These are phyloP conservation scores for Podocnemis expansa DNA, from an alignment of 2,113 vertebrate genomes.

Conservation along the genomic window DNA sequence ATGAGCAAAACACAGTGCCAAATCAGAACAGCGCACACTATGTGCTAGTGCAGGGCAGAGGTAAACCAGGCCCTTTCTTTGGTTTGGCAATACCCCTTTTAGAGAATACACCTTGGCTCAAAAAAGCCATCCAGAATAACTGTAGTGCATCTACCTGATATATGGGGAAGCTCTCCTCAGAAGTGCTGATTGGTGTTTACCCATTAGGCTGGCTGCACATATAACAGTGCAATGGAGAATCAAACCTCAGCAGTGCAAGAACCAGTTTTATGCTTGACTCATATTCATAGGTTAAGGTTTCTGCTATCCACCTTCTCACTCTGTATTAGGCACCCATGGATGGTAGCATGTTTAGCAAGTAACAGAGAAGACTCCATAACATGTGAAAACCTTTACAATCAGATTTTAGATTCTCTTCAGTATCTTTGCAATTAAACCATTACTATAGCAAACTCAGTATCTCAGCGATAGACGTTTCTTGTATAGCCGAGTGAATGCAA, in stretches of 20 bases:
- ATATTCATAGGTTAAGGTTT: not conserved
- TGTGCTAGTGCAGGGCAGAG: not conserved
- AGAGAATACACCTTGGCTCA: not conserved
- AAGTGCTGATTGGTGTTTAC: not conserved
- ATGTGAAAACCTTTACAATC: not conserved
- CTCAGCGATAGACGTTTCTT: conserved; percentile 56
- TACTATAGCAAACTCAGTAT: conserved; percentile 48
- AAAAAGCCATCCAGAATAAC: not conserved
- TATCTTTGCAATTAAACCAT: conserved; percentile 75
- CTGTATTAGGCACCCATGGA: not conserved
- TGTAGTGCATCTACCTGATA: not conserved
- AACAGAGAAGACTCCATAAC: not conserved
- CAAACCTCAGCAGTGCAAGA: not conserved
- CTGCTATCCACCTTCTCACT: not conserved
- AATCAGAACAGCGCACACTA: not conserved
- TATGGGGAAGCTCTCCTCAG: not conserved
- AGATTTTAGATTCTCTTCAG: conserved; percentile 34
- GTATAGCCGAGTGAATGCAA: conserved; percentile 46
- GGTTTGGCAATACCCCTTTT: rapidly evolving
- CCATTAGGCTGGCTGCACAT: rapidly evolving
- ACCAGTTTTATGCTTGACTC: not conserved
- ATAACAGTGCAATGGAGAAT: not conserved
- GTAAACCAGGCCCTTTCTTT: not conserved
- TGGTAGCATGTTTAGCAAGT: not conserved
- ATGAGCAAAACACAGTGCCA: not conserved